phyloP scores from a whole-genome alignment of 2,888 invertebrate genomes.

The Gerris lacustris region DNA sequence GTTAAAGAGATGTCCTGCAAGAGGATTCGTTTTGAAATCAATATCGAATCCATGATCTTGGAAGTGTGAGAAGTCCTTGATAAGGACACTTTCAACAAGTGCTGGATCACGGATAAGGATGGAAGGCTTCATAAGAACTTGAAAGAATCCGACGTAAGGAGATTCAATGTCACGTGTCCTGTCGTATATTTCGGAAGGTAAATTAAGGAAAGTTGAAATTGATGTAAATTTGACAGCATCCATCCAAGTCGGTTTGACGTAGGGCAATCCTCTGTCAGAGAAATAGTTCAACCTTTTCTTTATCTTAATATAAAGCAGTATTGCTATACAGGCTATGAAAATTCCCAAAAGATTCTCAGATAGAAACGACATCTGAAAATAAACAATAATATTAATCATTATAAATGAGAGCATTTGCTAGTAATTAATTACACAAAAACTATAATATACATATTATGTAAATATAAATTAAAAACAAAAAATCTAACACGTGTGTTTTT shows the following conservation, averaged over 20 bases:
- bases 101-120: slow-evolving; percentile 38
- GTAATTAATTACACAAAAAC: too few species aligned
- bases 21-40: slow-evolving; percentile 31
- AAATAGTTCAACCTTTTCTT: background rate
- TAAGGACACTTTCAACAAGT: slow-evolving; percentile 38
- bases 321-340: background rate
- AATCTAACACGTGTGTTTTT: too few species aligned
- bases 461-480: too few species aligned
- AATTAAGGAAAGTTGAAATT: background rate
- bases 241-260: background rate
- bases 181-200: background rate
- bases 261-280: background rate
- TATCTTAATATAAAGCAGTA: background rate
- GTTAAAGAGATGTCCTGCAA: slow-evolving; percentile 36
- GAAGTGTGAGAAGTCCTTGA: slow-evolving; percentile 41
- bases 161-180: background rate
- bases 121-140: background rate
- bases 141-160: background rate
- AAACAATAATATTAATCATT: background rate
- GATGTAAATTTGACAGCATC: background rate
- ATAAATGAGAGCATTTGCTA: background rate
- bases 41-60: slow-evolving; percentile 37
- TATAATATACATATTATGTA: too few species aligned
- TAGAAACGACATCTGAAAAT: background rate
- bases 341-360: background rate